Evolutionary conservation across 2,113 vertebrate genomes (phyloP).

Genomic region (Australoheros scitulus): DNA sequence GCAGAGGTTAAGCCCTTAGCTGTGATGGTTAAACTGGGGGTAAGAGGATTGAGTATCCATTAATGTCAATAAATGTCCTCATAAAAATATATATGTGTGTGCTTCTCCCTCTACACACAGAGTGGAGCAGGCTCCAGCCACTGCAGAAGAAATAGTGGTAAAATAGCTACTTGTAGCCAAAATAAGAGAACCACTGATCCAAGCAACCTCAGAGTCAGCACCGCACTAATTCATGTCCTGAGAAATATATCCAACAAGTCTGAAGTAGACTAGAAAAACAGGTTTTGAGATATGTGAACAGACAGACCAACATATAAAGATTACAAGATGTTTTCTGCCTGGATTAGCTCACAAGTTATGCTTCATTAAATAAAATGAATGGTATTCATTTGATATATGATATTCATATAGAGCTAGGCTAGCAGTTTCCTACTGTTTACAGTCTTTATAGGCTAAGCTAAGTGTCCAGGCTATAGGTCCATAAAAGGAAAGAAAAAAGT

Average conservation of each 20-base stretch:
- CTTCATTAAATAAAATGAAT: not conserved
- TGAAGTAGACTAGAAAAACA: not conserved
- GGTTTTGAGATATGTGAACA: not conserved
- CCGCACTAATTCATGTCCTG: not conserved
- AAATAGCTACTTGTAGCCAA: not conserved
- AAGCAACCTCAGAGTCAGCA: not conserved
- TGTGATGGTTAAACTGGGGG: not conserved
- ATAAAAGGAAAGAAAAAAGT: not conserved
- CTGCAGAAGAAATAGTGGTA: not conserved
- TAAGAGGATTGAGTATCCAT: not conserved
- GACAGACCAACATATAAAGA: not conserved
- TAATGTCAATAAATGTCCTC: not conserved
- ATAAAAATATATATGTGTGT: not conserved
- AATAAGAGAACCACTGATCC: not conserved
- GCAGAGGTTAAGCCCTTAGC: not conserved
- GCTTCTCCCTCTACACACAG: not conserved
- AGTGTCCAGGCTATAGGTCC: not conserved
- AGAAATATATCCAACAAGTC: not conserved
- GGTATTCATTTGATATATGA: too few relatives aligned
- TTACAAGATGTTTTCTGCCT: not conserved
- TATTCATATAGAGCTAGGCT: not conserved
- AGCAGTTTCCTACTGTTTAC: not conserved
- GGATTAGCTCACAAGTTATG: not conserved
- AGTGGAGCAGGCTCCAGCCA: rapidly evolving
- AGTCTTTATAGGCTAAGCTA: not conserved